Evolutionary conservation across 1,140 invertebrate genomes (phyloP).

Genomic region (Drosophila tsacasi): DNA sequence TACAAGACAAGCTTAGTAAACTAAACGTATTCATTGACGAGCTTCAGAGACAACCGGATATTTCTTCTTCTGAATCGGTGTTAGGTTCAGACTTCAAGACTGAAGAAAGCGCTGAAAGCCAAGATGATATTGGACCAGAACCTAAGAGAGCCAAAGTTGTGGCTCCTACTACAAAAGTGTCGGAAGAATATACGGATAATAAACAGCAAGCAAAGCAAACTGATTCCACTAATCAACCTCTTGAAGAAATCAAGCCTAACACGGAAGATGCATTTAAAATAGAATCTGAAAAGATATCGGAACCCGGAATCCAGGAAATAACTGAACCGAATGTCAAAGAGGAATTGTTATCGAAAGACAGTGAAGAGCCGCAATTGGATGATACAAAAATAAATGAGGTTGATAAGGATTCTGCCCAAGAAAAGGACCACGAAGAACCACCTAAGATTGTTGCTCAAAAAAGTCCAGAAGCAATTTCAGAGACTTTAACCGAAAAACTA

Average conservation of each 20-base stretch:
- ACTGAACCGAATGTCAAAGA: not conserved
- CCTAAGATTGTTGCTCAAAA: not conserved
- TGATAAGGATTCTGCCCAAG: not conserved
- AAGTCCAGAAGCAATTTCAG: conserved; percentile 6
- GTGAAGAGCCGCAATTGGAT: not conserved
- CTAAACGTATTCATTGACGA: conserved; percentile 24
- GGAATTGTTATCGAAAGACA: not conserved
- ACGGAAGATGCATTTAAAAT: not conserved
- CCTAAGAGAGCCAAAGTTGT: conserved; percentile 35
- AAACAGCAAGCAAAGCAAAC: not conserved
- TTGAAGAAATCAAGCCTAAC: not conserved
- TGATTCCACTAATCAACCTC: not conserved
- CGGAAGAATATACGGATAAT: conserved; percentile 1
- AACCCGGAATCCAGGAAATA: not conserved
- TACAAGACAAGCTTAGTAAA: conserved; percentile 52
- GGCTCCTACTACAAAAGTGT: not conserved
- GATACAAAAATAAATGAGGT: not conserved
- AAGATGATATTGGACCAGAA: conserved; percentile 26
- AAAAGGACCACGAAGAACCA: not conserved
- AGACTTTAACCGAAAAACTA: conserved; percentile 2
- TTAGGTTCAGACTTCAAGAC: conserved; percentile 15
- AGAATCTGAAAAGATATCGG: not conserved
- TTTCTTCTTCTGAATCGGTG: conserved; percentile 33
- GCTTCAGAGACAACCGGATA: conserved; percentile 17
- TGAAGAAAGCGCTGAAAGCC: conserved; percentile 12